phyloP scores from a whole-genome alignment of 1,140 invertebrate species.

The Parasteatoda tepidariorum region DNA sequence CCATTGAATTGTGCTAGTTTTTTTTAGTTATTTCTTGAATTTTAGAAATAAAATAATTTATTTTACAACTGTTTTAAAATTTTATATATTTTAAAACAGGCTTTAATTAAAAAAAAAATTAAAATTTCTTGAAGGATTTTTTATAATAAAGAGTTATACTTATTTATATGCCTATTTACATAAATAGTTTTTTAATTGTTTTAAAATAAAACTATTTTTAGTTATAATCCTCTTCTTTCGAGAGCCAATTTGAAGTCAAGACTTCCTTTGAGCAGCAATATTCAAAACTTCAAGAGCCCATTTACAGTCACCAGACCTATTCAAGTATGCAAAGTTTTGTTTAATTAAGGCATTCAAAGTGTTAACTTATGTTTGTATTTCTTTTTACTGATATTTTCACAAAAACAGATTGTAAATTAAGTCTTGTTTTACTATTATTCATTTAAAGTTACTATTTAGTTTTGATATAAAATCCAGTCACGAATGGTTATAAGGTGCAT shows the following conservation, averaged over 20 bases:
- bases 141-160: background rate
- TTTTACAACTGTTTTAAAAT: too few relatives aligned
- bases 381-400: background rate
- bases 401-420: background rate
- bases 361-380: too few relatives aligned
- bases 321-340: background rate
- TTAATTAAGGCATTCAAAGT: too few relatives aligned
- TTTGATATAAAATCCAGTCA: too few relatives aligned
- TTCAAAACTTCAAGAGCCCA: constrained; percentile 5
- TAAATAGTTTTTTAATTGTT: too few relatives aligned
- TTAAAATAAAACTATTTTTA: background rate
- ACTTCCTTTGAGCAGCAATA: background rate
- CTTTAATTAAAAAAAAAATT: too few relatives aligned
- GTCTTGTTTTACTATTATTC: background rate
- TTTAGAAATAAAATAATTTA: too few relatives aligned
- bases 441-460: too few relatives aligned
- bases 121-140: background rate
- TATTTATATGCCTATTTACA: background rate
- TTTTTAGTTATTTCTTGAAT: too few relatives aligned
- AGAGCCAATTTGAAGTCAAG: constrained; percentile 10
- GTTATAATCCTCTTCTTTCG: constrained; percentile 15
- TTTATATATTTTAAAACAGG: too few relatives aligned
- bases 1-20: too few relatives aligned
- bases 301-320: constrained; percentile 31
- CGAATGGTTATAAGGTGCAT: too few relatives aligned